Base-by-base conservation (phyloP, 2,113 vertebrate genomes). In the Diphyllodes magnificus region DNA sequence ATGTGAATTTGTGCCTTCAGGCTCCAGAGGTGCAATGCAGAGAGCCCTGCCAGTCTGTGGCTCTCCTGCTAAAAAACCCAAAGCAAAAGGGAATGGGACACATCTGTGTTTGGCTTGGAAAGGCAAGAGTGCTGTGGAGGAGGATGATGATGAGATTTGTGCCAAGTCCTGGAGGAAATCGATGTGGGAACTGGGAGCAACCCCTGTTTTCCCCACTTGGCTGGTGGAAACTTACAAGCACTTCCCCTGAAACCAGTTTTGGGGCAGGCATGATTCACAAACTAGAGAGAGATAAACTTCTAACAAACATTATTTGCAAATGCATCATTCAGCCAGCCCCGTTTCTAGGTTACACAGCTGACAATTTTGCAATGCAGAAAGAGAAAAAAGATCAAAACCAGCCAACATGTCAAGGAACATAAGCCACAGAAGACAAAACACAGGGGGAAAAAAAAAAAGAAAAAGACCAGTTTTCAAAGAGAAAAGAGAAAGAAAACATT, bases 281-380 rank as follows among this genome's bases (percentile, higher is more conserved):
- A 80, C 68, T 42, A 82, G 50, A 54, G 45, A 75, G 95, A 85
- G 82, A 93, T n/a, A 88, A 92, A 94, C 92, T 95, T 95, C 90
- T 92, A 96, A 95, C 93, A 93, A 92, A 80, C 73, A 73, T 86
- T 96, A 92, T 96, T 96, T 96, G 94, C 94, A 95, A 96, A 93
- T 79, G 75, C 86, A 95, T 96, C 92, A 83, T 92, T 97, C 96
- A 96, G 61, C 33, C 86, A 82, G 78, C 77, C 39, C 61, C 0
- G 92, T 96, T 97, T 97, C 96, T 96, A 96, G 95, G 95, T 96
- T 95, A 95, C 95, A 81, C 92, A 92, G 93, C 94, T 95, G 96
- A 95, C 93, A 95, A 93, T 95, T 94, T 92, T 94, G 85, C 84
- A 95, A 92, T 82, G 90, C 93, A 92, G 93, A 95, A 96, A 96